Conservation (phyloP, 2,113 vertebrate species). For the Ictidomys tridecemlineatus region DNA sequence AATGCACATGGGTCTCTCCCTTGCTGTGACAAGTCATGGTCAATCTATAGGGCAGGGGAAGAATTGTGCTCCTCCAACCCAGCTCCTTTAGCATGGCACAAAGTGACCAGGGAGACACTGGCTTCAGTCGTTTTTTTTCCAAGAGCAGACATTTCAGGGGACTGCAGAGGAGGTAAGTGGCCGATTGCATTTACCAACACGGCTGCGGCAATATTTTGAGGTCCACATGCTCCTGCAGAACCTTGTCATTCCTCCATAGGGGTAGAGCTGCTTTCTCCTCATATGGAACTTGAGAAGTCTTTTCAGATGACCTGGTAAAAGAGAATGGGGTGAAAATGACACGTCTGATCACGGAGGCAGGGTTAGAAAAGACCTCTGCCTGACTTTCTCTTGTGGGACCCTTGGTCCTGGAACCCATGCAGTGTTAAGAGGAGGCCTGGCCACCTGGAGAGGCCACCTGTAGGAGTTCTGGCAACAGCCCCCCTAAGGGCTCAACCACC, state of each 20-base stretch:
- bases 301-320: not conserved
- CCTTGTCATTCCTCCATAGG: no score
- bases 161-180: no score
- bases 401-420: not conserved
- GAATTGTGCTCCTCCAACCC: not conserved
- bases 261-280: not conserved
- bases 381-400: not conserved
- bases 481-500: not conserved
- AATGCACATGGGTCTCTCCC: not conserved
- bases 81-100: not conserved
- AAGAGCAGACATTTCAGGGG: not conserved
- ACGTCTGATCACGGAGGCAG: not conserved
- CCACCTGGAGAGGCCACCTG: not conserved
- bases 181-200: not conserved
- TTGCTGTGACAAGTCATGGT: not conserved
- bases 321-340: not conserved
- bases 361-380: not conserved
- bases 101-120: not conserved
- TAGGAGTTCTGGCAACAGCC: not conserved
- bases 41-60: not conserved
- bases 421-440: not conserved
- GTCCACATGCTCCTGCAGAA: not conserved
- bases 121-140: not conserved
- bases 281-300: not conserved
- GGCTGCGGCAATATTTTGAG: not conserved